Evolutionary conservation across 2,797 vertebrate species (phyloP).

Genomic region (Tinamus major): DNA sequence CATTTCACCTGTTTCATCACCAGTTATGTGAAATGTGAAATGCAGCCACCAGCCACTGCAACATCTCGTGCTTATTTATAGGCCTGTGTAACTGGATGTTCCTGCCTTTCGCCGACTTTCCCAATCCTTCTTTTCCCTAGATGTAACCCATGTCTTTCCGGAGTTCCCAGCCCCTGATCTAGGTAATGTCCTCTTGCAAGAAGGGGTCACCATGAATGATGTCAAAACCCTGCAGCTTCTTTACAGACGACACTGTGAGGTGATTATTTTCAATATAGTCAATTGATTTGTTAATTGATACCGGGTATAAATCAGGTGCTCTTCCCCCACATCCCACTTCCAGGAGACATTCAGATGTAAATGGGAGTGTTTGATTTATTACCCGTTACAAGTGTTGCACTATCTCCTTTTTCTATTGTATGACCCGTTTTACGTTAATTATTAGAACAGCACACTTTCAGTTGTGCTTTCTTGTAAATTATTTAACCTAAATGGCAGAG

Average conservation of each 20-base stretch:
- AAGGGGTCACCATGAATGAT: constrained; percentile 87
- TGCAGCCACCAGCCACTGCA: not conserved
- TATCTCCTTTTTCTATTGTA: fast-evolving
- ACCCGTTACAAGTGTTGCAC: not conserved
- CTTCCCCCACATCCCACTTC: not conserved
- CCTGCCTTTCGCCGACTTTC: not conserved
- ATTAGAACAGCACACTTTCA: not conserved
- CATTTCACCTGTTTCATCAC: not conserved
- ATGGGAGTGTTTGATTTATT: not conserved
- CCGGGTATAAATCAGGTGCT: not conserved
- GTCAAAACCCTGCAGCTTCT: constrained; percentile 91
- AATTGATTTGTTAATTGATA: not conserved
- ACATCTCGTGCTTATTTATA: not conserved
- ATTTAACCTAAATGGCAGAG: not conserved
- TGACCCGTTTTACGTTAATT: not conserved
- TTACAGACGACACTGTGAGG: constrained; percentile 97
- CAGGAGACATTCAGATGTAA: not conserved
- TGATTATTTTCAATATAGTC: constrained; percentile 57
- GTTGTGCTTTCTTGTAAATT: not conserved
- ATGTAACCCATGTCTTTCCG: constrained; percentile 90
- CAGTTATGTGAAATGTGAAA: not conserved
- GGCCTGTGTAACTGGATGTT: not conserved
- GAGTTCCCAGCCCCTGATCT: constrained; percentile 91
- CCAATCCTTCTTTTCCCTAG: constrained; percentile 38
- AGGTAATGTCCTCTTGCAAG: constrained; percentile 84